These are phyloP conservation scores for Drosophila flavopinicola DNA, from an alignment of 2,888 invertebrate species.

Conservation along the genomic window DNA sequence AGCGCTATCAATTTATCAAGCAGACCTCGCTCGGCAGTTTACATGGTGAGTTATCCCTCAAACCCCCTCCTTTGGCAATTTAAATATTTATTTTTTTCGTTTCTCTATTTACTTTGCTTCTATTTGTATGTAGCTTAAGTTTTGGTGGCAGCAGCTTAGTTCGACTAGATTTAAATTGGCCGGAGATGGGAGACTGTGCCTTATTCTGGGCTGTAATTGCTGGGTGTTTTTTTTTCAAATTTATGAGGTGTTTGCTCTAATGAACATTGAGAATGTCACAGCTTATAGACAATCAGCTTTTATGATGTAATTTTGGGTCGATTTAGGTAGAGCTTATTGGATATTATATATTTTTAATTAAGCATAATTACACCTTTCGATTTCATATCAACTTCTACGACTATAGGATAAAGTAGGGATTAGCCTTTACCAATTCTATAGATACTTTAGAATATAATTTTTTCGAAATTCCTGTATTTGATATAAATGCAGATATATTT, in stretches of 20 bases:
- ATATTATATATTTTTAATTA: slow-evolving; percentile 5
- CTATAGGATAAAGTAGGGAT: no score
- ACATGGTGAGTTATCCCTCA: slow-evolving; percentile 83
- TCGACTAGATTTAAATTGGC: slow-evolving; percentile 20
- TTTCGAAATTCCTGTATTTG: no score
- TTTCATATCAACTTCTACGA: no score
- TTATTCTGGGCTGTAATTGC: slow-evolving; percentile 27
- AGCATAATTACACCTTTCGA: no score
- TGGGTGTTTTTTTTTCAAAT: slow-evolving; percentile 30
- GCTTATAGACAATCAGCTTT: slow-evolving; percentile 15
- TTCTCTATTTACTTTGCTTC: slow-evolving; percentile 20
- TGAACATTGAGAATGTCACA: slow-evolving; percentile 32
- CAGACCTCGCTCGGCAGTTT: slow-evolving; percentile 88
- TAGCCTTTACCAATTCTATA: no score
- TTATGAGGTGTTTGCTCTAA: slow-evolving; percentile 43
- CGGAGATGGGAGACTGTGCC: not conserved
- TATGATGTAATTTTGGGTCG: slow-evolving; percentile 6
- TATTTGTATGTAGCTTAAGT: slow-evolving; percentile 52
- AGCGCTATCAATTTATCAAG: slow-evolving; percentile 89
- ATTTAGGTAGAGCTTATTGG: not conserved
- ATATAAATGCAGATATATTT: no score
- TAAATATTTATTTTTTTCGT: slow-evolving; percentile 24
- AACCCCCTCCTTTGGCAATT: slow-evolving; percentile 18
- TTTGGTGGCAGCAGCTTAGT: slow-evolving; percentile 39
- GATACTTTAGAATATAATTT: no score